Conservation (phyloP, 2,797 vertebrate species). For the Falco rusticolus region DNA sequence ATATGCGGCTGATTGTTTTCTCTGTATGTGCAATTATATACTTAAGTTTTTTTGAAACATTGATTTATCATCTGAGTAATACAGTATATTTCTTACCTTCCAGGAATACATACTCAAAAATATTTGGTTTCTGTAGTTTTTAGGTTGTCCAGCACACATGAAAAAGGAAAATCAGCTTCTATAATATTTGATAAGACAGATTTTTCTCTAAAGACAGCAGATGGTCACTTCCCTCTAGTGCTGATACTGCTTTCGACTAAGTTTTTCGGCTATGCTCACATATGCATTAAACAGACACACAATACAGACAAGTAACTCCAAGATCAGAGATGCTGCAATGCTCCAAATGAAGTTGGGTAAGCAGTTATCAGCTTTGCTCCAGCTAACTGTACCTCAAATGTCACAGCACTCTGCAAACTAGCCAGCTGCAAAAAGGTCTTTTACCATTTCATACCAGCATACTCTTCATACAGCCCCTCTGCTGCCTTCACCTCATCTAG, state of each 20-base stretch:
- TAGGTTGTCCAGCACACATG: not conserved
- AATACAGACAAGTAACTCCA: not conserved
- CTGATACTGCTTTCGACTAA: not conserved
- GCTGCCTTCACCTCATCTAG: too few relatives aligned
- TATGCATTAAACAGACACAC: not conserved
- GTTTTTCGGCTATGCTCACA: slow-evolving; percentile 40
- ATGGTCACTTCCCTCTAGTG: slow-evolving; percentile 13
- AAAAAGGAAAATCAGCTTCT: not conserved
- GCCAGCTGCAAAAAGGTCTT: too few relatives aligned
- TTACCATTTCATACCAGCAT: too few relatives aligned
- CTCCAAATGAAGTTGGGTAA: not conserved
- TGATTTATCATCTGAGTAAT: not conserved
- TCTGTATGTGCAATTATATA: not conserved
- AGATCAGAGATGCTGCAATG: not conserved
- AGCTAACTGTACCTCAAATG: not conserved
- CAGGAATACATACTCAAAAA: not conserved
- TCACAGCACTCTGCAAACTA: too few relatives aligned
- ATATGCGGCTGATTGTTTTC: slow-evolving; percentile 15
- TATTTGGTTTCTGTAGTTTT: not conserved
- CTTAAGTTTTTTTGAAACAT: slow-evolving; percentile 11
- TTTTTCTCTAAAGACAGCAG: not conserved
- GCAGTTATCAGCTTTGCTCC: not conserved
- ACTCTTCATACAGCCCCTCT: too few relatives aligned
- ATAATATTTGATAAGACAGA: not conserved
- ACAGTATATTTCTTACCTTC: not conserved